Base-by-base conservation (phyloP, 2,797 vertebrate species). In the Sus cebifrons region DNA sequence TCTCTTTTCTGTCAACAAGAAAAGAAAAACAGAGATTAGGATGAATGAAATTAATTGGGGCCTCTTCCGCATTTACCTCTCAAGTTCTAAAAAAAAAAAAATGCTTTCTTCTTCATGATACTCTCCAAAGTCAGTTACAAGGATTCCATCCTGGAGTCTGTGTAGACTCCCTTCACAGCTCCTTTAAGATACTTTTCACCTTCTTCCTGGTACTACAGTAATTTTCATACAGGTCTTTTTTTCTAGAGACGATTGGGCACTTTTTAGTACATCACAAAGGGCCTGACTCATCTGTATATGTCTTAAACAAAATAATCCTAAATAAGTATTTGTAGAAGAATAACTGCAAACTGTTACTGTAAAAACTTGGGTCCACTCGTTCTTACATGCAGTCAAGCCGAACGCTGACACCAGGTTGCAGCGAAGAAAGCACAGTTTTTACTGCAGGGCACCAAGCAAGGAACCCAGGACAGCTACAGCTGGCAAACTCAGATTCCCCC, bases 391-490 rank as follows among this genome's bases (percentile, higher is more conserved):
- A 78, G 52, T 49, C 32, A 32, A 78, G 29, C 13, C 29, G 16
- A 18, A n/a, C 18, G 32, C 54, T 32, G 52, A 21, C 75, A 32
- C 12, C 7, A 52, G n/a, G 6, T 32, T 32, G 2, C 12, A n/a
- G n/a, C 32, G n/a, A 58, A 58, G n/a, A 77, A 29, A 36, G 54
- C 32, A 54, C 77, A 58, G 54, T 18, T 3, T 36, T 18, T 56
- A 56, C 21, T 78, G 13, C n/a, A n/a, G 54, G 75, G 18, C 52
- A 3, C 75, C 52, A 56, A 78, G n/a, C 54, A 58, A 58, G n/a
- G n/a, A 21, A n/a, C 0, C 1, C 3, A 23, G 13, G 54, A 21
- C 29, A 78, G n/a, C 12, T 58, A 15, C 20, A 1, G 32, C n/a
- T 15, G 2, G n/a, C 23, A 23, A 32, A 78, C 21, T 0, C 3